Evolutionary conservation across 2,113 vertebrate species (phyloP).

Genomic region (Cairina moschata): DNA sequence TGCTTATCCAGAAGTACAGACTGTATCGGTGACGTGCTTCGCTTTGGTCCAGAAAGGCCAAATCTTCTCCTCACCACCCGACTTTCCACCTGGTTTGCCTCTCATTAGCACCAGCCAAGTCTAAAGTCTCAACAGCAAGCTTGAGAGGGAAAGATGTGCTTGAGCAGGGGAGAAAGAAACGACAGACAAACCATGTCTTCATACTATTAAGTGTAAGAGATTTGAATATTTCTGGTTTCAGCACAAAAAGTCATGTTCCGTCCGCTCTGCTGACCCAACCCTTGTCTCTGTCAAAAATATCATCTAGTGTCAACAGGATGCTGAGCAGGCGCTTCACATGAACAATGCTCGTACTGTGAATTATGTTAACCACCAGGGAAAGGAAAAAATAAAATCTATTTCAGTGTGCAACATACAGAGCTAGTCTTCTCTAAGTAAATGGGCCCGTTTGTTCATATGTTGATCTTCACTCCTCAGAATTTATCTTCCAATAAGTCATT

Average conservation of each 20-base stretch:
- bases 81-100: neutral
- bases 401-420: neutral
- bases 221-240: neutral
- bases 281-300: neutral
- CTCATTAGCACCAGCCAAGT: neutral
- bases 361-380: neutral
- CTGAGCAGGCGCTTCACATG: neutral
- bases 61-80: neutral
- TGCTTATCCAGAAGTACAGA: neutral
- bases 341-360: neutral
- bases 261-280: neutral
- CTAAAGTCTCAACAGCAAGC: neutral
- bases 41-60: neutral
- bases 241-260: neutral
- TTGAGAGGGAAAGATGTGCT: neutral
- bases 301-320: neutral
- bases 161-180: neutral
- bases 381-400: neutral
- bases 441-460: neutral
- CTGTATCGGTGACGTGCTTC: neutral
- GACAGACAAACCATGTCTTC: fast-evolving
- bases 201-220: neutral
- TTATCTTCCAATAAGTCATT: neutral
- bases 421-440: neutral
- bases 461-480: neutral